These are phyloP conservation scores for Callinectes sapidus DNA, from an alignment of 2,888 invertebrate species.

Conservation along the genomic window DNA sequence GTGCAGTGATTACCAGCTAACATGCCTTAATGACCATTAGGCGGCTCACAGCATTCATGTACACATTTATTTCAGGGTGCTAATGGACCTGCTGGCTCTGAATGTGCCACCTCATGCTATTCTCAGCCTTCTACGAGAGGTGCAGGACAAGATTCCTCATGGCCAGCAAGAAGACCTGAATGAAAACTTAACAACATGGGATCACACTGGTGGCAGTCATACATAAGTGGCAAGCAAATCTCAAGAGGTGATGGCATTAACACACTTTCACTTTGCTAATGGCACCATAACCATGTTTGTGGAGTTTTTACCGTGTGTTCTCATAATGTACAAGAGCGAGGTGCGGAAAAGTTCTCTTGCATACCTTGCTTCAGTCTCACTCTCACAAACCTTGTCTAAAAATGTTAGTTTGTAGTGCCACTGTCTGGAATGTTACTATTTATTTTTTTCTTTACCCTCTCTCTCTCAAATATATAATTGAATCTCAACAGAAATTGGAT, in stretches of 20 bases:
- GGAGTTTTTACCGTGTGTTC: neutral
- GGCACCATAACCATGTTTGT: neutral
- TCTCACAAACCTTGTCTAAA: too few species aligned
- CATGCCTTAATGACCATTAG: neutral
- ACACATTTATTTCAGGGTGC: slow-evolving; percentile 17
- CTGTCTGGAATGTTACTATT: too few species aligned
- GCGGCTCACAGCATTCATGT: neutral
- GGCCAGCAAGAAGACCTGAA: slow-evolving; percentile 20
- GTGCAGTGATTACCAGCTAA: too few species aligned
- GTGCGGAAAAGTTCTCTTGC: too few species aligned
- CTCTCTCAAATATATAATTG: neutral
- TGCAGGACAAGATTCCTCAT: slow-evolving; percentile 39
- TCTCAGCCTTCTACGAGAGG: slow-evolving; percentile 45
- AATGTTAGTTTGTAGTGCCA: too few species aligned
- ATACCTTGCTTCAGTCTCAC: too few species aligned
- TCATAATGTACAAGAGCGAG: neutral
- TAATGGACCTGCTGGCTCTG: slow-evolving; percentile 50
- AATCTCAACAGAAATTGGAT: neutral
- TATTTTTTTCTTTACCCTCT: too few species aligned
- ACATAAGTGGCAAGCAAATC: neutral
- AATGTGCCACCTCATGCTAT: slow-evolving; percentile 58
- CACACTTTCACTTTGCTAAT: neutral
- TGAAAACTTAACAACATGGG: neutral
- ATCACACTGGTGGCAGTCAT: neutral
- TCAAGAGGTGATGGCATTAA: neutral